Conservation (phyloP, 1,140 invertebrate genomes). For the Thalassaphorura encarpata region DNA sequence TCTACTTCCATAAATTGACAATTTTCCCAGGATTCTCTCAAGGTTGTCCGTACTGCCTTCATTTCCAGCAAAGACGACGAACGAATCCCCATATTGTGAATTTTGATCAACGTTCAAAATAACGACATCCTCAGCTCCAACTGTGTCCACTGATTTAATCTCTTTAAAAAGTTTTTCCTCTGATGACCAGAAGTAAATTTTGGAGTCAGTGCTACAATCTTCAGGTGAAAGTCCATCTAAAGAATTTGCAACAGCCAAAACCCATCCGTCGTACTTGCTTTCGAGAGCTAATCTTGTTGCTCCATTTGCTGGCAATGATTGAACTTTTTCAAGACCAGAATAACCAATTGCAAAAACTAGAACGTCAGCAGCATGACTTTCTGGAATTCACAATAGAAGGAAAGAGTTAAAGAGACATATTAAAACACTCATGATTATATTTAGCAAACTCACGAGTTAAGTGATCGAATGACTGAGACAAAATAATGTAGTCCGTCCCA, state of each 20-base stretch:
- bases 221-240: too few relatives aligned
- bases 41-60: too few relatives aligned
- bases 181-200: slow-evolving; percentile 15
- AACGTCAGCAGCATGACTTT: neutral
- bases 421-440: too few relatives aligned
- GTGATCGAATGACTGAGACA: slow-evolving; percentile 8
- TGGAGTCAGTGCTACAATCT: too few relatives aligned
- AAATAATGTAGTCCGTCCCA: neutral
- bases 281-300: neutral
- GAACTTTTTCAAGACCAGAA: neutral
- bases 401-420: too few relatives aligned
- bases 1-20: neutral
- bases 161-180: neutral
- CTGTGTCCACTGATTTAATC: neutral
- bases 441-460: neutral
- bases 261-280: neutral
- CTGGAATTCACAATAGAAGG: slow-evolving; percentile 1
- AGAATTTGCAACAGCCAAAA: slow-evolving; percentile 19
- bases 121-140: slow-evolving; percentile 7
- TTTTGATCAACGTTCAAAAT: neutral
- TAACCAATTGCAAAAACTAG: neutral
- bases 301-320: slow-evolving; percentile 9
- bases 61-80: slow-evolving; percentile 8
- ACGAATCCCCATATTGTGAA: neutral
- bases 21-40: neutral